A percentile compares a stretch with the other conserved stretches of the same genome.
Evolutionary conservation across 2,888 invertebrate genomes (phyloP).

Genomic region (Agrotis segetum): DNA sequence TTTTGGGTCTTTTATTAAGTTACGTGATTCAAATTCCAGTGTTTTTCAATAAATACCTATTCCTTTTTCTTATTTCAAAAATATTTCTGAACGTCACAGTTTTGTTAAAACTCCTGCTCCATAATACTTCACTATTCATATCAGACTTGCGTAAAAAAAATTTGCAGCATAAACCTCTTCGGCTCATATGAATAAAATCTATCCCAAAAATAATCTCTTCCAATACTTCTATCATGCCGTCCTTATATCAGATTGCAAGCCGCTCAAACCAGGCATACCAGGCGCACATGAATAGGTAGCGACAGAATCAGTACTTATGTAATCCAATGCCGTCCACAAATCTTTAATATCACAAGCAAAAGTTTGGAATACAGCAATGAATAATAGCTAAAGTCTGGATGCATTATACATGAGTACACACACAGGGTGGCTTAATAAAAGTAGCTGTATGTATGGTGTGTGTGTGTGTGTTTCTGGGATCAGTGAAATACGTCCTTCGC

Average conservation of each 20-base stretch:
- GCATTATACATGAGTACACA: conserved; percentile 66
- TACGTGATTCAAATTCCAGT: conserved; percentile 6
- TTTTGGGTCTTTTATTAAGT: neutral
- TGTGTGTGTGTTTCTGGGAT: conserved; percentile 49
- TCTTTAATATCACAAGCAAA: conserved; percentile 65
- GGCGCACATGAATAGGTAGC: conserved; percentile 38
- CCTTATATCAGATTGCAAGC: conserved; percentile 36
- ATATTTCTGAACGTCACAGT: neutral
- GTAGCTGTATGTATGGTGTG: conserved; percentile 22
- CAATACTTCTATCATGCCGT: conserved; percentile 13
- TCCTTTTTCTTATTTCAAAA: neutral
- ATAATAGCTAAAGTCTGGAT: conserved; percentile 64
- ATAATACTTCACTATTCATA: conserved; percentile 1
- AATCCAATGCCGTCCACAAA: conserved; percentile 66
- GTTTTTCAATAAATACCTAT: conserved; percentile 2
- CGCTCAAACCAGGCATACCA: conserved; percentile 23
- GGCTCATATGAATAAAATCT: conserved; percentile 16
- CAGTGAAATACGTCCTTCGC: conserved; percentile 57
- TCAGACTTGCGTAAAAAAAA: neutral
- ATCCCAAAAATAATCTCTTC: conserved; percentile 30
- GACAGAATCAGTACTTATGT: conserved; percentile 54
- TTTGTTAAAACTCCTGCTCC: neutral
- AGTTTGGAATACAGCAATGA: conserved; percentile 55
- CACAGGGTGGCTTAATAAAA: conserved; percentile 59
- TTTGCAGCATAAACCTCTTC: conserved; percentile 2